These are phyloP conservation scores for Noctua janthina DNA, from an alignment of 2,888 invertebrate species.

Conservation along the genomic window DNA sequence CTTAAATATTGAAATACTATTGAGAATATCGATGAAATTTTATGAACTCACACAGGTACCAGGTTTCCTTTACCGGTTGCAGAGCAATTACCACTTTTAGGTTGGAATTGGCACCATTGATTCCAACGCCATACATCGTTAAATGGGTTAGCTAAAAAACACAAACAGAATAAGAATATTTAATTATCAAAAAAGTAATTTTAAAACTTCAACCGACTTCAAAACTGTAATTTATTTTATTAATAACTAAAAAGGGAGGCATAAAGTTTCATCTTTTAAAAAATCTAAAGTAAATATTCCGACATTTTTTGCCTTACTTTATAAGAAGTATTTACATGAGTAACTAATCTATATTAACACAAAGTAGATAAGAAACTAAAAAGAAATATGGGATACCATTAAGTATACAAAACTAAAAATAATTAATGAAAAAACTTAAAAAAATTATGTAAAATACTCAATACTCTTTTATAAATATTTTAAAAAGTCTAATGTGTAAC, in stretches of 20 bases:
- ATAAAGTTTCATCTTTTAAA: background rate
- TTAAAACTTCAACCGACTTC: background rate
- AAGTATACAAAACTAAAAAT: too few relatives aligned
- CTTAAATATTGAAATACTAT: background rate
- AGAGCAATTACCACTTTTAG: conserved; percentile 73
- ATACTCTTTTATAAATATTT: too few relatives aligned
- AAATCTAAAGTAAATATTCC: background rate
- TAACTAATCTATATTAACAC: too few relatives aligned
- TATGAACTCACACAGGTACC: conserved; percentile 34
- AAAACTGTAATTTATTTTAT: background rate
- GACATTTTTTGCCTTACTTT: background rate
- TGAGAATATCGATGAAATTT: conserved; percentile 16
- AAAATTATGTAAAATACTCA: too few relatives aligned
- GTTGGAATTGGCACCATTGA: conserved; percentile 79
- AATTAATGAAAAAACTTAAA: too few relatives aligned
- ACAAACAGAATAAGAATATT: too few relatives aligned
- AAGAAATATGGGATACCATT: too few relatives aligned
- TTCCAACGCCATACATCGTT: conserved; percentile 79
- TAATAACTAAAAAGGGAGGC: background rate
- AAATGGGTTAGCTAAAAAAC: background rate
- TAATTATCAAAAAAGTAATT: background rate
- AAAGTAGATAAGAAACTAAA: too few relatives aligned
- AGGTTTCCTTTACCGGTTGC: background rate
- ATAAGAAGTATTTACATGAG: too few relatives aligned
- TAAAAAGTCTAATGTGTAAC: too few relatives aligned